Conservation (phyloP, 2,888 invertebrate genomes). For the Hydrotaea diabolus region DNA sequence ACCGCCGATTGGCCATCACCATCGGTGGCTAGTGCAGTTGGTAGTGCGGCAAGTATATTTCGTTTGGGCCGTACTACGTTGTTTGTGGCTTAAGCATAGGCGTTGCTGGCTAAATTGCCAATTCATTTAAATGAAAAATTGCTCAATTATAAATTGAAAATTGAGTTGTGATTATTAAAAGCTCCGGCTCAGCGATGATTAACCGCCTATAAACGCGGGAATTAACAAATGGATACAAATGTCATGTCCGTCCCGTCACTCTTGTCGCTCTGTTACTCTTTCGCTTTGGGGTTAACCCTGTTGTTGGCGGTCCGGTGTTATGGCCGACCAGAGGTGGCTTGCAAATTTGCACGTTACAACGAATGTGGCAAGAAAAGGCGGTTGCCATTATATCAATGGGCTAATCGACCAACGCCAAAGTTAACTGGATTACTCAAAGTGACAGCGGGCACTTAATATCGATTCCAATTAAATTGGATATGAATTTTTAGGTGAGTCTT, state of each 20-base stretch:
- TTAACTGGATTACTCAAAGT: constrained; percentile 6
- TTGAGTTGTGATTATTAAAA: constrained; percentile 68
- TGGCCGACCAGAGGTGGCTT: neutral
- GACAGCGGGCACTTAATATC: neutral
- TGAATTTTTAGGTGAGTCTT: no score
- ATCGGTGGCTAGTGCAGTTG: constrained; percentile 1
- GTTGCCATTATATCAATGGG: constrained; percentile 8
- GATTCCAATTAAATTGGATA: no score
- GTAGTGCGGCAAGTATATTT: constrained; percentile 44
- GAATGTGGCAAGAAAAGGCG: constrained; percentile 21
- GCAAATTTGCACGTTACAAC: constrained; percentile 13
- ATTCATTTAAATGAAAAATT: constrained; percentile 80
- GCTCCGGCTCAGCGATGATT: constrained; percentile 63
- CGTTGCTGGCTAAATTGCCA: constrained; percentile 76
- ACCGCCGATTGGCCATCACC: constrained; percentile 9
- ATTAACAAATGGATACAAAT: constrained; percentile 66
- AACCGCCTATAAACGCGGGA: constrained; percentile 58
- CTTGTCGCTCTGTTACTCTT: neutral
- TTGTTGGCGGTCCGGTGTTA: constrained; percentile 4
- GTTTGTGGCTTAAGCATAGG: constrained; percentile 66
- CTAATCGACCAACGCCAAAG: neutral
- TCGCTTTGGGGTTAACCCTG: constrained; percentile 1
- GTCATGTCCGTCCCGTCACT: neutral
- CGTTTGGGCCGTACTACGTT: neutral
- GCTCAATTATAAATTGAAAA: constrained; percentile 77